Evolutionary conservation across 2,888 invertebrate species (phyloP), one percentile per base, ranked within the genome.

Genomic region (Graphium colonna): DNA sequence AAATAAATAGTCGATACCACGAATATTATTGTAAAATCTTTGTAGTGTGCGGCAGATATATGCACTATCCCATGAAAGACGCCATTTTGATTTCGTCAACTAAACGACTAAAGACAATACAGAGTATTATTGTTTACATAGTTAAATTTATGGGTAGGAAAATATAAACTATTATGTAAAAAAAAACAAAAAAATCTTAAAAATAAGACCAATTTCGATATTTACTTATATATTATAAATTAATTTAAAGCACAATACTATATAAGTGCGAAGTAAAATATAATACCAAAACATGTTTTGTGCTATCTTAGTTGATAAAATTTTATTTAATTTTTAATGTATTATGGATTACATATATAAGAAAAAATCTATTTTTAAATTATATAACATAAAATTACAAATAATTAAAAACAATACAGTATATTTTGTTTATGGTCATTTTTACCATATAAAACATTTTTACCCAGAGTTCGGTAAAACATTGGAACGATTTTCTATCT

Each of bases 71-170:
- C 77, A 77, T 79, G 79, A 82, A 81, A 80, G 82, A 84, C 86
- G 88, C 89, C 88, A 89, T 89, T 88, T 89, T 89, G 88, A 88
- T 88, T 86, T 89, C 89, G 87, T 89, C 88, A 84, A 88, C 87
- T 87, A 82, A 36, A 75, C 68, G 65, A 59, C 72, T 67, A 81
- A 66, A 82, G 82, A 85, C 79, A 82, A 79, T 54, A 69, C 64
- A 75, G 67, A 74, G 0, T 1, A 55, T 50, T 57, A 51, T 58
- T 60, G 55, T 58, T 55, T 49, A 51, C 45, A 48, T 51, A 44
- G 45, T 33, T 44, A 40, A 45, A 53, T 56, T 49, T 52, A 55
- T 48, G 39, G 45, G 13, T 31, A 51, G 12, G 21, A 26, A 38
- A 9, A 28, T 0, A 47, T 47, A 18, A 36, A 12, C 12, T 36